phyloP scores from a whole-genome alignment of 2,113 vertebrate species.

The Hymenochirus boettgeri region DNA sequence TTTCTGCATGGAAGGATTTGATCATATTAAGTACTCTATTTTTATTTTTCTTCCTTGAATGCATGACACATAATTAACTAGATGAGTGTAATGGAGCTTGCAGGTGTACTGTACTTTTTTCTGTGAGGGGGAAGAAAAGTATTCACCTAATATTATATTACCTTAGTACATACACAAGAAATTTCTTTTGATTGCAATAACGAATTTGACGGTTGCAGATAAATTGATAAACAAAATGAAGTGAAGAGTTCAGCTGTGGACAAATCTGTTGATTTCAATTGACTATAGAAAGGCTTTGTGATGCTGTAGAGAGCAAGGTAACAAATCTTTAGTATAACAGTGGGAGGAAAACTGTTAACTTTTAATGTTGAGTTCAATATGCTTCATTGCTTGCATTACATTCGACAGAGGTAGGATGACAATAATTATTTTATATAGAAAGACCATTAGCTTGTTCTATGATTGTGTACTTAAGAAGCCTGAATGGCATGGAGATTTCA shows the following conservation, averaged over 20 bases:
- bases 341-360: background rate
- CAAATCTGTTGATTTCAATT: background rate
- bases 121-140: background rate
- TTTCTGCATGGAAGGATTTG: background rate
- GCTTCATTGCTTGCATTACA: slow-evolving; percentile 3
- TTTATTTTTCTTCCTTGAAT: background rate
- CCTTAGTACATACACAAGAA: too few species aligned
- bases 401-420: background rate
- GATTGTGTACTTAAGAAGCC: background rate
- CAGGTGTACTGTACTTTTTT: slow-evolving; percentile 3
- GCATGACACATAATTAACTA: background rate
- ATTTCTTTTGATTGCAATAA: too few species aligned
- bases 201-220: background rate
- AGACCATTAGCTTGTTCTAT: background rate
- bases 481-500: background rate
- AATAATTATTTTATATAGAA: background rate
- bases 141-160: background rate
- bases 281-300: background rate
- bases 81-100: background rate
- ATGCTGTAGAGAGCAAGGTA: background rate
- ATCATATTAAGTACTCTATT: slow-evolving; percentile 1
- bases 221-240: background rate
- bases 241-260: background rate
- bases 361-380: slow-evolving; percentile 4
- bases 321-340: background rate